Percentiles rank a stretch among this genome's conserved stretches.
Conservation (phyloP, 2,113 vertebrate species). For the Blennius ocellaris region DNA sequence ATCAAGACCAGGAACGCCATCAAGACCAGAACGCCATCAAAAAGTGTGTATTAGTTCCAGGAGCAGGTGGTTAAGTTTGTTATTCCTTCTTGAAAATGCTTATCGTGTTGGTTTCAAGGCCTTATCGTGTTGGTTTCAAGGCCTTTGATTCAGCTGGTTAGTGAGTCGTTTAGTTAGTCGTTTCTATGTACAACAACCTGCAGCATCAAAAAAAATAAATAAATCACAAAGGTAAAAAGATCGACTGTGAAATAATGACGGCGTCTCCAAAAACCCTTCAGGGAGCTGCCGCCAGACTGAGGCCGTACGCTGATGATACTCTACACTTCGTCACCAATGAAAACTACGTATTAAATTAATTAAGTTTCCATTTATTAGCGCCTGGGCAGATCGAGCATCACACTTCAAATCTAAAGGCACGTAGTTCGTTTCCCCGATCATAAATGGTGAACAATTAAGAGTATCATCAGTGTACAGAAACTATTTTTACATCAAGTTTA, state of each 20-base stretch:
- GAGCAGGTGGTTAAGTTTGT: not conserved
- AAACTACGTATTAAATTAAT: too few relatives aligned
- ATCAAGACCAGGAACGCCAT: not conserved
- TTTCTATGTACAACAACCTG: not conserved
- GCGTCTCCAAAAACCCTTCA: not conserved
- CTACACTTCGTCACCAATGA: not conserved
- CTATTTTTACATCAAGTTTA: too few relatives aligned
- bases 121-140: not conserved
- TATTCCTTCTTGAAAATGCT: not conserved
- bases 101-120: not conserved
- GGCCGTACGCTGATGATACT: conserved; percentile 37
- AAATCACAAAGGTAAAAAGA: too few relatives aligned
- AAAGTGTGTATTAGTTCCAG: not conserved
- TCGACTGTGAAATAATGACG: too few relatives aligned
- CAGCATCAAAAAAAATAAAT: not conserved
- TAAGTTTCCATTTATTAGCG: too few relatives aligned
- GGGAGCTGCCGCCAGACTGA: not conserved
- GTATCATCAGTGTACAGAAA: too few relatives aligned
- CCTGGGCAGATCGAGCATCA: too few relatives aligned
- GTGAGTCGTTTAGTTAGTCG: conserved; percentile 11
- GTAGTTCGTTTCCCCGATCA: too few relatives aligned
- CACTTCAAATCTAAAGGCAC: too few relatives aligned
- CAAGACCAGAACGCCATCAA: not conserved
- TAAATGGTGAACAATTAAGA: too few relatives aligned
- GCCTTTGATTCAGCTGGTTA: not conserved